Evolutionary conservation across 92 coral and sea anemone species (phyloP).

Genomic region (Zoanthus gigantus): DNA sequence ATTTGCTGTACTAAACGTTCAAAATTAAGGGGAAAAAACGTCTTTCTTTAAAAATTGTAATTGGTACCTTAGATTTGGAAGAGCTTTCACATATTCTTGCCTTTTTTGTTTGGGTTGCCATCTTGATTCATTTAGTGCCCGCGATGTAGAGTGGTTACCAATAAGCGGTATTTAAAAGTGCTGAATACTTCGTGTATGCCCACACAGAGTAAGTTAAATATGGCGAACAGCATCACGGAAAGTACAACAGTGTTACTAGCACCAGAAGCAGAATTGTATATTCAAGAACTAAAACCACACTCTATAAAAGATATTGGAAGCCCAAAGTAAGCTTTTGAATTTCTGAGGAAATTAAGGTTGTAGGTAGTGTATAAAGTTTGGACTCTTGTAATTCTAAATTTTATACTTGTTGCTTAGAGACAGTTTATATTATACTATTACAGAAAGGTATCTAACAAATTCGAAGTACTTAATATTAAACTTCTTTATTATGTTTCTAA

Average conservation of each 20-base stretch:
- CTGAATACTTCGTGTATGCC: constrained; percentile 43
- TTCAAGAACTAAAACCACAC: constrained; percentile 79
- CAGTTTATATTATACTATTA: background rate
- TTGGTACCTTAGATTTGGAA: constrained; percentile 23
- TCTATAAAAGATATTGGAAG: constrained; percentile 87
- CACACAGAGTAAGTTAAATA: constrained; percentile 34
- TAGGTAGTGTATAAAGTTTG: background rate
- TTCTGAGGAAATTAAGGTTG: background rate
- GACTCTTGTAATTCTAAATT: background rate
- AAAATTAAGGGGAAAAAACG: background rate
- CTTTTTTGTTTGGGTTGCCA: constrained; percentile 83
- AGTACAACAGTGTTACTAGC: constrained; percentile 79
- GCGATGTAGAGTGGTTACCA: background rate
- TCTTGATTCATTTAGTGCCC: constrained; percentile 62
- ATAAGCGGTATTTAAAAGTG: background rate
- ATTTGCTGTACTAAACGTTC: background rate
- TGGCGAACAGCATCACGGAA: constrained; percentile 63
- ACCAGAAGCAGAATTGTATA: constrained; percentile 94
- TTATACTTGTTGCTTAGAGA: constrained; percentile 13
- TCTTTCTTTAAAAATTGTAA: background rate
- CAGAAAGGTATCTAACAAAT: background rate
- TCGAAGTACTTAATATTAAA: background rate
- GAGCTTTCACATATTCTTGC: constrained; percentile 13
- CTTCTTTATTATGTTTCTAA: no score
- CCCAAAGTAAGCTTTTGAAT: constrained; percentile 75